Base-by-base conservation (phyloP, 2,888 invertebrate genomes). In the Temnothorax unifasciatus region DNA sequence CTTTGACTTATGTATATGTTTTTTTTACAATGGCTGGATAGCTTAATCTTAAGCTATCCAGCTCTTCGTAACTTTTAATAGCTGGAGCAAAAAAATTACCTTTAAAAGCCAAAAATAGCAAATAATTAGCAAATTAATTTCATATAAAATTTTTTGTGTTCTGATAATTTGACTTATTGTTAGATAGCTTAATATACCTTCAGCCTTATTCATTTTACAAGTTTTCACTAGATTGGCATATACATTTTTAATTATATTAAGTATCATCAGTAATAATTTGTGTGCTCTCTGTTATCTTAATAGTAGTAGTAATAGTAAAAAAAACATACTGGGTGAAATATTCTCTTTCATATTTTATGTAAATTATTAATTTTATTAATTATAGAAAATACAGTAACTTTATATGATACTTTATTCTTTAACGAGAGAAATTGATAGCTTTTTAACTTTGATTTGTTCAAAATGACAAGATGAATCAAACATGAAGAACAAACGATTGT, bases 401-500 rank as follows among this genome's bases (percentile, higher is more conserved):
- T 29, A 47, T 3, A 44, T 15, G 6, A 66, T 47, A 68, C 5
- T 50, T 75, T 0, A 75, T 21, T 61, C 11, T 25, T 50, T 21
- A 21, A 64, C 25, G 9, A 34, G 2, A 13, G n/a, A 54, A 29
- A 13, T 41, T 8, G 52, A 66, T 57, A 38, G n/a, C 18, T 52
- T 77, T 44, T 54, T 25, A 25, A n/a, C 54, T 54, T 52, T 3
- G 18, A 68, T 68, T 18, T 68, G 18, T 52, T 66, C 13, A 13
- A 52, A 25, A 52, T 8, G 29, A 3, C n/a, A 34, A 76, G n/a
- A 47, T 71, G 34, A 47, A 18, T 59, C 47, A 61, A 73, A 54
- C 38, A 13, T 29, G 34, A 71, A 38, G 44, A 18, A 79, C 18
- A 18, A 4, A 47, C 18, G 25, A 81, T 77, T 77, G 18, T 71